Base-by-base conservation (phyloP, 1,140 invertebrate genomes). In the Leptinotarsa defecta region DNA sequence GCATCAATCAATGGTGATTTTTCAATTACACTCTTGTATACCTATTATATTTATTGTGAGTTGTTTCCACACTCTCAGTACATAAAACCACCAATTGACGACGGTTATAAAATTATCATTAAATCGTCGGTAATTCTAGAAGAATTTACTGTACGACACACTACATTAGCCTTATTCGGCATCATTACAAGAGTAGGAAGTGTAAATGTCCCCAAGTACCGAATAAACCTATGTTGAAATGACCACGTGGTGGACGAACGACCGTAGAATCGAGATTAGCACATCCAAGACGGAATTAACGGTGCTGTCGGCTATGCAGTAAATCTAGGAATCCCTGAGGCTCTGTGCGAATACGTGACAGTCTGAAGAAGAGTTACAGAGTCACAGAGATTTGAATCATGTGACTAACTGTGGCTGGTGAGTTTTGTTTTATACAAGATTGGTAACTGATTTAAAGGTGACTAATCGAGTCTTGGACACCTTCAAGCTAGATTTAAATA, bases 101-200 rank as follows among this genome's bases (percentile, higher is more conserved):
- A 52, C 8, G 27, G 48, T 70, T 70, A 70, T 70, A 70, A 70
- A 70, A 70, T 70, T 52, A 70, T 70, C 68, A 70, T 70, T 70
- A 49, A 70, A 70, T 52, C 34, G 68, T n/a, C 34, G 15, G 68
- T 52, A 70, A 52, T 70, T 49, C 17, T 48, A 70, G 20, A 22
- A 52, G 68, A 49, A 70, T 48, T 70, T 70, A 70, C 68, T 49
- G 68, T 49, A 49, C 27, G 68, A 49, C 68, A 52, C 68, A 52
- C 43, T 34, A 48, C 48, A 70, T 70, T 70, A 70, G 68, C 68
- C 68, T 70, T 70, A 70, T 70, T 70, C 43, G 68, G 68, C n/a
- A 48, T 48, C 43, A 48, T 48, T 48, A 70, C 68, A 70, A 70
- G 68, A 70, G 48, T 48, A 48, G 68, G 68, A 70, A 70, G 68